Conservation (phyloP, 2,888 invertebrate genomes). For the Lypha dubia region DNA sequence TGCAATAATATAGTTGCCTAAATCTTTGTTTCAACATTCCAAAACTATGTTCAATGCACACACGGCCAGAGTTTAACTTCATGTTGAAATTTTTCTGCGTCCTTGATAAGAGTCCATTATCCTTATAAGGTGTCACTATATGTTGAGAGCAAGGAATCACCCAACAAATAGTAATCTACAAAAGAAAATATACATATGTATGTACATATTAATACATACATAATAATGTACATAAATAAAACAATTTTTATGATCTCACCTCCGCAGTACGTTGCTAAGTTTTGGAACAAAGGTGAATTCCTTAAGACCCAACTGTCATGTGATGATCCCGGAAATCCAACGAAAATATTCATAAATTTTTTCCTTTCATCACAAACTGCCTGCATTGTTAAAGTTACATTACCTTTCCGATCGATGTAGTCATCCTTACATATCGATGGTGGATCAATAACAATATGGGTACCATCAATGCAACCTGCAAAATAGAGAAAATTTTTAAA, state of each 20-base stretch:
- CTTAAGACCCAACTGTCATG: constrained; percentile 39
- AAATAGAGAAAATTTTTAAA: not conserved
- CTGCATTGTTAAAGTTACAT: constrained; percentile 6
- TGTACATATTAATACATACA: no score
- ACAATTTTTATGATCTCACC: not conserved
- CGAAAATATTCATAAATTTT: constrained; percentile 23
- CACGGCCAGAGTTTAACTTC: constrained; percentile 54
- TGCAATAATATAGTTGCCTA: no score
- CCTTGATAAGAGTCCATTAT: constrained; percentile 40
- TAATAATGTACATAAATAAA: no score
- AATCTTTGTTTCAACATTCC: constrained; percentile 15
- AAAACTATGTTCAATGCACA: constrained; percentile 42
- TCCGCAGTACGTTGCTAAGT: constrained; percentile 4
- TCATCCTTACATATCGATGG: constrained; percentile 22
- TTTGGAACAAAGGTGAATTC: constrained; percentile 32
- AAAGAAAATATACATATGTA: not conserved
- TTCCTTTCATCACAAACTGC: constrained; percentile 33
- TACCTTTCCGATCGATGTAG: constrained; percentile 16
- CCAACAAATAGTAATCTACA: constrained; percentile 8
- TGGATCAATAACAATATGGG: constrained; percentile 18
- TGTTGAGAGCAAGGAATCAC: constrained; percentile 1
- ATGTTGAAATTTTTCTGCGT: constrained; percentile 62
- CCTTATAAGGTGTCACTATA: not conserved
- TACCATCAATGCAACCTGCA: not conserved
- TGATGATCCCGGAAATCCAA: constrained; percentile 27